Percentiles rank a stretch among this genome's conserved stretches.
These are phyloP conservation scores for Limosa lapponica DNA, from an alignment of 2,797 vertebrate species.

Conservation along the genomic window DNA sequence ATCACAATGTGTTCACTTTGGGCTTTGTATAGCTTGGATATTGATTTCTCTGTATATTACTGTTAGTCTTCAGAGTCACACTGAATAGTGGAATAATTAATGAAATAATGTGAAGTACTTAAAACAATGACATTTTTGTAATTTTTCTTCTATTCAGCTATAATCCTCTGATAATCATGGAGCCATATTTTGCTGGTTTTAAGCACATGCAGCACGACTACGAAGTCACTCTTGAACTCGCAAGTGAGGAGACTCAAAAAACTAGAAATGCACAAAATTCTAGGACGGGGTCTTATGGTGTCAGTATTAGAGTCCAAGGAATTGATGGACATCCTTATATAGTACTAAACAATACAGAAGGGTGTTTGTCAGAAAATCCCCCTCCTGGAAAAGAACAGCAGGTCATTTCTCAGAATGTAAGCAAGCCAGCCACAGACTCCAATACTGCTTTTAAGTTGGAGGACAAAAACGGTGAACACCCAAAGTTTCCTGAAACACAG, in stretches of 20 bases:
- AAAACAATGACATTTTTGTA: not conserved
- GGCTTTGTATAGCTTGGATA: not conserved
- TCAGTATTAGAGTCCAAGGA: conserved; percentile 97
- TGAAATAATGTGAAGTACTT: not conserved
- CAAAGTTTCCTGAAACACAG: conserved; percentile 78
- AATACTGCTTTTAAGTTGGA: conserved; percentile 77
- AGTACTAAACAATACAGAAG: conserved; percentile 94
- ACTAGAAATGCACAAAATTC: conserved; percentile 74
- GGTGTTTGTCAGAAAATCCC: conserved; percentile 61
- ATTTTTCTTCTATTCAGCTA: conserved; percentile 29
- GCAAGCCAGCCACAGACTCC: conserved; percentile 78
- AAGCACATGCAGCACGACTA: conserved; percentile 81
- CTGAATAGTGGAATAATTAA: not conserved
- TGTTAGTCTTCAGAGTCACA: not conserved
- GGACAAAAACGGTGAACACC: conserved; percentile 52
- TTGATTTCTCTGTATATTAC: not conserved
- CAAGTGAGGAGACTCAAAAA: conserved; percentile 67
- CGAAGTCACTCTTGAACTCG: conserved; percentile 70
- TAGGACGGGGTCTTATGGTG: conserved; percentile 88
- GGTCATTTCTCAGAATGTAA: conserved; percentile 59
- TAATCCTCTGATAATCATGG: conserved; percentile 80
- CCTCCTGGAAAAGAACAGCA: conserved; percentile 59
- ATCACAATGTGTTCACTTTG: not conserved
- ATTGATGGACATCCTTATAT: conserved; percentile 97
- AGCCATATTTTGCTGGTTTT: conserved; percentile 86